phyloP scores from a whole-genome alignment of 2,888 invertebrate species.

The Tenthredo scrophulariae region DNA sequence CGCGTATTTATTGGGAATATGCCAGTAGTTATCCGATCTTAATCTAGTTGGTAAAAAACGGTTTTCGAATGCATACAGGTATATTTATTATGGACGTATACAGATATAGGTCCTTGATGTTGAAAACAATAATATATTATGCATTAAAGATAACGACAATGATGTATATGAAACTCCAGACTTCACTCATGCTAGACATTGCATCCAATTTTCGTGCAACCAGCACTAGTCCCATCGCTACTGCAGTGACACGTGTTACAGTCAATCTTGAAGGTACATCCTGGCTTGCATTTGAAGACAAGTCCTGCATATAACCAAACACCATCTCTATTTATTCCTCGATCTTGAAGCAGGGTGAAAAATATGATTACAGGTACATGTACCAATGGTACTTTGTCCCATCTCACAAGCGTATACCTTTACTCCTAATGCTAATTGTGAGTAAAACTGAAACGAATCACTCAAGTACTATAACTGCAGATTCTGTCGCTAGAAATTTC shows the following conservation, averaged over 20 bases:
- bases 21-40: not conserved
- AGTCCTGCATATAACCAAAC: not conserved
- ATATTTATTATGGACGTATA: not conserved
- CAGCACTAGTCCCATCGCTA: conserved; percentile 78
- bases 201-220: conserved; percentile 75
- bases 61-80: not conserved
- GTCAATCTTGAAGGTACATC: conserved; percentile 78
- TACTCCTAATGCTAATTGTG: not conserved
- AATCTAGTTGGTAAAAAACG: not conserved
- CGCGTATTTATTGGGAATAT: not conserved
- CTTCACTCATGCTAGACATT: not conserved
- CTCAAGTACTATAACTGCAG: not conserved
- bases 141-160: not conserved
- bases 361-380: not conserved
- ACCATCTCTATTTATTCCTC: not conserved
- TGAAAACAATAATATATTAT: not conserved
- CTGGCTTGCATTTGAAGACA: conserved; percentile 76
- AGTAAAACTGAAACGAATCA: not conserved
- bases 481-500: not conserved
- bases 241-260: conserved; percentile 81
- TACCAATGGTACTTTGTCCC: not conserved
- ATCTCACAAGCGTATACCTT: not conserved
- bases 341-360: not conserved
- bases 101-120: not conserved
- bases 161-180: not conserved